These are phyloP conservation scores for Halyomorpha halys DNA, from an alignment of 1,140 invertebrate genomes.

Conservation along the genomic window DNA sequence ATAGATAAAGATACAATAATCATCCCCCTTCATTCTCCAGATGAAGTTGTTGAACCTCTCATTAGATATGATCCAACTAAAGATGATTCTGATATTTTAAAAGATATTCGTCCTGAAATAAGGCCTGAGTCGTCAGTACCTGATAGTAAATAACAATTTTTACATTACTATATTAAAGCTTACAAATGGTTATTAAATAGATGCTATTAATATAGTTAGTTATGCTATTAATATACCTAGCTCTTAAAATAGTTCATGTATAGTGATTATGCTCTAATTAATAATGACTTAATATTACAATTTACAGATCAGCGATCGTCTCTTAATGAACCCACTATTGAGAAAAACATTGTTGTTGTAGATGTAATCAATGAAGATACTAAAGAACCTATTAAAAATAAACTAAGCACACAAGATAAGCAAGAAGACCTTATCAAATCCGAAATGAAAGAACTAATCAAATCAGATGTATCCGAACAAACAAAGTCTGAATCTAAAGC, in stretches of 20 bases:
- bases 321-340: not conserved
- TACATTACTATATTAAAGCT: not conserved
- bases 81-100: not conserved
- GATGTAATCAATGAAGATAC: slow-evolving; percentile 26
- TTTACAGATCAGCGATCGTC: slow-evolving; percentile 11
- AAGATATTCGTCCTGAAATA: not conserved
- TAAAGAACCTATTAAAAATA: slow-evolving; percentile 15
- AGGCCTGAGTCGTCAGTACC: not conserved
- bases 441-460: slow-evolving; percentile 19
- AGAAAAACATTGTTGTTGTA: slow-evolving; percentile 24
- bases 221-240: too few species aligned
- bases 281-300: not conserved
- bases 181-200: not conserved
- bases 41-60: slow-evolving; percentile 29
- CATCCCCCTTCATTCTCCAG: slow-evolving; percentile 43
- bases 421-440: slow-evolving; percentile 7
- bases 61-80: slow-evolving; percentile 17
- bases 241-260: too few species aligned
- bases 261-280: not conserved
- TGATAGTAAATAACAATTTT: not conserved
- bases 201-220: too few species aligned
- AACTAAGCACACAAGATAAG: slow-evolving; percentile 1
- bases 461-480: not conserved
- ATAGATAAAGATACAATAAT: slow-evolving; percentile 35
- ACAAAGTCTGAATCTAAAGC: not conserved